Evolutionary conservation across 2,797 vertebrate species (phyloP).

Genomic region (Micromesistius poutassou): DNA sequence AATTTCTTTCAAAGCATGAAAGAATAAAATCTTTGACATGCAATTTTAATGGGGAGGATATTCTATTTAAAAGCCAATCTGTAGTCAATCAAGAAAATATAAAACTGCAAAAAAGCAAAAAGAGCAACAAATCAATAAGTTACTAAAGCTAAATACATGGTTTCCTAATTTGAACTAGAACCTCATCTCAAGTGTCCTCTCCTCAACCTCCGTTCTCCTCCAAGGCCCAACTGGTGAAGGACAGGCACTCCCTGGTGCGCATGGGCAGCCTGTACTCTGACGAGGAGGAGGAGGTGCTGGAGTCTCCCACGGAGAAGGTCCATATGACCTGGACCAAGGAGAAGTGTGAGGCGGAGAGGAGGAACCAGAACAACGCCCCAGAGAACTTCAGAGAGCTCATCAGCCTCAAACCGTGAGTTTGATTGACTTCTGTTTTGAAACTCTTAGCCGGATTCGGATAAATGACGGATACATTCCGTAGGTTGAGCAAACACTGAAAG

Average conservation of each 20-base stretch:
- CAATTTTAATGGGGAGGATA: neutral
- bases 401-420: constrained; percentile 92
- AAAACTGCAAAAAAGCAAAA: neutral
- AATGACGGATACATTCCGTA: neutral
- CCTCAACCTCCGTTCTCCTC: neutral
- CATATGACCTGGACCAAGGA: constrained; percentile 98
- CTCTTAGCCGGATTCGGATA: no score
- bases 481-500: neutral
- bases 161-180: neutral
- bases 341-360: constrained; percentile 82
- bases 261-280: constrained; percentile 92
- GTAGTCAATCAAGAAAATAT: neutral
- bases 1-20: neutral
- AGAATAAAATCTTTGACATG: neutral
- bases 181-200: neutral
- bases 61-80: neutral
- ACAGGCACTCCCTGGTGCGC: constrained; percentile 91
- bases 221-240: constrained; percentile 94
- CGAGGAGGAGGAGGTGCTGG: constrained; percentile 89
- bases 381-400: constrained; percentile 94
- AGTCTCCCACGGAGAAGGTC: constrained; percentile 81
- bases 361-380: constrained; percentile 77
- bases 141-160: neutral
- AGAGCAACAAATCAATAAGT: neutral
- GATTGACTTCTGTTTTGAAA: neutral